phyloP scores from a whole-genome alignment of 2,113 vertebrate species.

The Centropus unirufus region DNA sequence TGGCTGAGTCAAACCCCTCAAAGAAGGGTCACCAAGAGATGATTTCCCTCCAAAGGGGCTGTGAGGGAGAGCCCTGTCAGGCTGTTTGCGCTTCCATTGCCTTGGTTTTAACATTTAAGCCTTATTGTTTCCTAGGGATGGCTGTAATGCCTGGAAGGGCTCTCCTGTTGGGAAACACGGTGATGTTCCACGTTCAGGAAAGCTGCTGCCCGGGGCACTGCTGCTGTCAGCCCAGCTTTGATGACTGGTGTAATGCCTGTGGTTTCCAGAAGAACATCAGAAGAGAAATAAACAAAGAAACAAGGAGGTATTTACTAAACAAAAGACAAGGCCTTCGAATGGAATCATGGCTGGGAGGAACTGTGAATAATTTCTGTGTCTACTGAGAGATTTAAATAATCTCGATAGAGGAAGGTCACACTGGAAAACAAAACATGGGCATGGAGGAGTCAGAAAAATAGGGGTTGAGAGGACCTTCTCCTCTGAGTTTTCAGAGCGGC shows the following conservation, averaged over 20 bases:
- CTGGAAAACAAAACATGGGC: background rate
- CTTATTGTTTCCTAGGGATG: background rate
- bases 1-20: background rate
- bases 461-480: background rate
- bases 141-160: background rate
- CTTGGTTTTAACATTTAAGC: background rate
- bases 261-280: background rate
- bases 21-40: background rate
- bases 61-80: background rate
- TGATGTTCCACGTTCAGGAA: background rate
- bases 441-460: background rate
- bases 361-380: background rate
- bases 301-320: background rate
- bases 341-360: background rate
- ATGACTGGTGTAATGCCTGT: background rate
- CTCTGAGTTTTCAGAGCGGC: background rate
- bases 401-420: background rate
- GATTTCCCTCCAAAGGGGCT: background rate
- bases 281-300: background rate
- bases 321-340: background rate
- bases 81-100: background rate
- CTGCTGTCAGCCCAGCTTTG: background rate
- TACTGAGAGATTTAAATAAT: slow-evolving; percentile 19
- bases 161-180: background rate
- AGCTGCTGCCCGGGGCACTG: background rate